Percentiles rank a stretch among this genome's conserved stretches.
Evolutionary conservation across 2,888 invertebrate genomes (phyloP).

Genomic region (Apodemia mormo): DNA sequence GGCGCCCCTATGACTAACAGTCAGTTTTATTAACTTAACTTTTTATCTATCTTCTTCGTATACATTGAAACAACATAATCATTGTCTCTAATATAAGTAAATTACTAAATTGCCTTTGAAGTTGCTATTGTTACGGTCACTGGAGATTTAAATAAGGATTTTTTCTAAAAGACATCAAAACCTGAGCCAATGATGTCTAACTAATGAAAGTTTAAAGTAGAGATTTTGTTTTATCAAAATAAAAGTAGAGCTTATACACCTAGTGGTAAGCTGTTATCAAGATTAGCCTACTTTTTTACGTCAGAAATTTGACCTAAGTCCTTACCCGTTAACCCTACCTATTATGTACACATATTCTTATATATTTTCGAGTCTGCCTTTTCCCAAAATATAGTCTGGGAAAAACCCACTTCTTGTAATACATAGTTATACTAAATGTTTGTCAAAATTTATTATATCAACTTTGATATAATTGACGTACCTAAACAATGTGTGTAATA

Average conservation of each 20-base stretch:
- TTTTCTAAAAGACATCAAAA: not conserved
- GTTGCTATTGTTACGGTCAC: not conserved
- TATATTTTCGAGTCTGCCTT: not conserved
- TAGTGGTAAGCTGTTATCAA: not conserved
- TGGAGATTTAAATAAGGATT: not conserved
- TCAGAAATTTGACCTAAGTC: not conserved
- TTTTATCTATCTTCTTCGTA: constrained; percentile 10
- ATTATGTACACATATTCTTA: too few relatives aligned
- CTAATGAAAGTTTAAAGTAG: not conserved
- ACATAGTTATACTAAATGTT: not conserved
- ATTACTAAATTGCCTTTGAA: not conserved
- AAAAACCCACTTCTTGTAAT: not conserved
- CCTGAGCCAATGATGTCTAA: not conserved
- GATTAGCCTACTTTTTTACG: not conserved
- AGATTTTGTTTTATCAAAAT: not conserved
- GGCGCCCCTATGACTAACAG: constrained; percentile 58
- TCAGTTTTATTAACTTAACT: constrained; percentile 40
- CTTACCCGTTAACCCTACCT: too few relatives aligned
- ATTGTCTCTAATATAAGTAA: not conserved
- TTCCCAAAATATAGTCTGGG: not conserved
- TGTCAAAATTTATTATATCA: not conserved
- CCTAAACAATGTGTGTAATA: too few relatives aligned
- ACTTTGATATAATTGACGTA: not conserved
- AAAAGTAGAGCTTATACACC: not conserved
- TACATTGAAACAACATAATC: constrained; percentile 14